A percentile compares a stretch with the other conserved stretches of the same genome.
Evolutionary conservation across 2,113 vertebrate genomes (phyloP).

Genomic region (Opisthocomus hoazin): DNA sequence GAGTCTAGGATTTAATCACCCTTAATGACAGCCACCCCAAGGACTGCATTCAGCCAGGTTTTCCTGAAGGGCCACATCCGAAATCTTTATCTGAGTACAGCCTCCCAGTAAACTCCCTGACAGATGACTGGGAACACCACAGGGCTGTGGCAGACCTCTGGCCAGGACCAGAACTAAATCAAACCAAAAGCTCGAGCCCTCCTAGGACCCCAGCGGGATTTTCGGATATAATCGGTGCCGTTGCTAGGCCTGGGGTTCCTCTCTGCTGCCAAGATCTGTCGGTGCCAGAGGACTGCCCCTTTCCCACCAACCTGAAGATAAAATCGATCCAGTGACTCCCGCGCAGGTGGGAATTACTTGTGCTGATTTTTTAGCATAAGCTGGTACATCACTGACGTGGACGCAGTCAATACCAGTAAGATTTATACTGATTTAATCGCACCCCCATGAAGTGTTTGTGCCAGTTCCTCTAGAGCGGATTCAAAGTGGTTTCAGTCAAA

Average conservation of each 20-base stretch:
- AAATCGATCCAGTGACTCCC: neutral
- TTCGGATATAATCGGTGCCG: neutral
- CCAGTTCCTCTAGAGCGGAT: neutral
- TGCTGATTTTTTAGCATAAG: neutral
- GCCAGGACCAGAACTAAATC: neutral
- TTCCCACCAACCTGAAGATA: neutral
- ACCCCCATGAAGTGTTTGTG: neutral
- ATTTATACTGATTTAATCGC: neutral
- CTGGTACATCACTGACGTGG: neutral
- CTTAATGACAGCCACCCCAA: constrained; percentile 6
- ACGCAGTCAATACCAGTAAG: neutral
- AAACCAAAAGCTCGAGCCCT: neutral
- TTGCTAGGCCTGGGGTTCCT: neutral
- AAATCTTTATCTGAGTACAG: neutral
- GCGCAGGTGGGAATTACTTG: neutral
- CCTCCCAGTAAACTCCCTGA: neutral
- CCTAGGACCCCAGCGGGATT: neutral
- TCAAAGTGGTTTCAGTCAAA: neutral
- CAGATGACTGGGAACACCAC: neutral
- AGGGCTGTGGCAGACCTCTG: neutral
- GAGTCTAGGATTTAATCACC: constrained; percentile 2
- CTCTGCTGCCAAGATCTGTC: neutral
- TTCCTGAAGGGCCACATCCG: neutral
- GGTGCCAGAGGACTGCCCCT: neutral
- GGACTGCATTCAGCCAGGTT: neutral